Conservation (phyloP, 2,888 invertebrate genomes). For the Allolobophora icterica region DNA sequence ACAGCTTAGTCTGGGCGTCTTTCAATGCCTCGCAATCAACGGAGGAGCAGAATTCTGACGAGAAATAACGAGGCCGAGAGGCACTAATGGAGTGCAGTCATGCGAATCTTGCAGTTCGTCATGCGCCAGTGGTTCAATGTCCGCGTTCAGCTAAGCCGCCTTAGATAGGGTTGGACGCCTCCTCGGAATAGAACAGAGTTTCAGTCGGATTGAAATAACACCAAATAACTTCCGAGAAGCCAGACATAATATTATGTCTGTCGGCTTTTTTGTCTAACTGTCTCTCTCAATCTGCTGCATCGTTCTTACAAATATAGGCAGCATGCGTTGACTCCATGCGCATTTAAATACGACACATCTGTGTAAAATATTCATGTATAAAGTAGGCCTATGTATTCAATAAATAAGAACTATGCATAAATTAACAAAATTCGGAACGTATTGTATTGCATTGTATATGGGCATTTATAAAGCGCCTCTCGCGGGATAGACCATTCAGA, state of each 20-base stretch:
- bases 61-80: not conserved
- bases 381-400: too few species aligned
- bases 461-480: too few species aligned
- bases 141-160: not conserved
- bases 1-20: not conserved
- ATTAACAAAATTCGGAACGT: too few species aligned
- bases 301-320: not conserved
- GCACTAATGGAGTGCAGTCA: not conserved
- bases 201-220: slow-evolving; percentile 2
- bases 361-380: too few species aligned
- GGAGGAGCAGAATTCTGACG: not conserved
- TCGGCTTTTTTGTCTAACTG: not conserved
- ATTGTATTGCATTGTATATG: too few species aligned
- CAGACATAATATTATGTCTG: not conserved
- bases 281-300: not conserved
- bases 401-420: too few species aligned
- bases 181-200: not conserved
- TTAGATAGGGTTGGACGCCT: slow-evolving; percentile 7
- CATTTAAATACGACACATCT: too few species aligned
- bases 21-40: not conserved
- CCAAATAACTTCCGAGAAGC: not conserved
- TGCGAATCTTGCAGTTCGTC: not conserved
- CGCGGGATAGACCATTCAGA: too few species aligned
- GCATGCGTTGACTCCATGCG: too few species aligned
- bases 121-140: not conserved